Percentiles rank a stretch among this genome's conserved stretches.
Conservation (phyloP, 2,797 vertebrate genomes). For the Phylloscopus collybita region DNA sequence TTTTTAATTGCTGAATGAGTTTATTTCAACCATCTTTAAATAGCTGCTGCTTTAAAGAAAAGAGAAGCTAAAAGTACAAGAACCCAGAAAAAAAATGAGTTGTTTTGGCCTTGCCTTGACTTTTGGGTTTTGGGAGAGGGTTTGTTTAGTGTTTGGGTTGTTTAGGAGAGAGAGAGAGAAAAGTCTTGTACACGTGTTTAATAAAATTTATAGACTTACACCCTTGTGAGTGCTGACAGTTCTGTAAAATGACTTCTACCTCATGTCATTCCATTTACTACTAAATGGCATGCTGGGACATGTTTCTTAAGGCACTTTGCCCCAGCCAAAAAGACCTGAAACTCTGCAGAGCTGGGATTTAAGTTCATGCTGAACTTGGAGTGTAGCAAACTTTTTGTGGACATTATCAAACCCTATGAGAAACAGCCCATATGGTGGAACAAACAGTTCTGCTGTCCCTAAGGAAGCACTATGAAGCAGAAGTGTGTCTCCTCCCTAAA, state of each 20-base stretch:
- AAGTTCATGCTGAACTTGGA: background rate
- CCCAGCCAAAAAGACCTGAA: background rate
- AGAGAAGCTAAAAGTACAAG: background rate
- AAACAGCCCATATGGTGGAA: background rate
- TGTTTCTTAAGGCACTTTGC: background rate
- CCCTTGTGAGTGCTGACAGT: background rate
- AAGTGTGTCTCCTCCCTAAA: background rate
- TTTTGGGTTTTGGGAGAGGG: background rate
- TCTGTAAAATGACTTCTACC: background rate
- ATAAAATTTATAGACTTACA: background rate
- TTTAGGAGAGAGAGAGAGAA: background rate
- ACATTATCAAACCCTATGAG: background rate
- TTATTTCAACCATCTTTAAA: background rate
- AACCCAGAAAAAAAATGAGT: background rate
- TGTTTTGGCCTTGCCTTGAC: background rate
- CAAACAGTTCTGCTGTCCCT: background rate
- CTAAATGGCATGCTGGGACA: background rate
- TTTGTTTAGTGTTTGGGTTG: background rate
- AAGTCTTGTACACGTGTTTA: background rate
- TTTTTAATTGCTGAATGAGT: background rate
- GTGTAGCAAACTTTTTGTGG: background rate
- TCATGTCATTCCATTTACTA: background rate
- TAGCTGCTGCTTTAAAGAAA: background rate
- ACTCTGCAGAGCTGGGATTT: background rate
- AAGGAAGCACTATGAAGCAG: background rate